Evolutionary conservation across 2,888 invertebrate species (phyloP), one percentile per base, ranked within the genome.

Genomic region (Harmothoe impar): DNA sequence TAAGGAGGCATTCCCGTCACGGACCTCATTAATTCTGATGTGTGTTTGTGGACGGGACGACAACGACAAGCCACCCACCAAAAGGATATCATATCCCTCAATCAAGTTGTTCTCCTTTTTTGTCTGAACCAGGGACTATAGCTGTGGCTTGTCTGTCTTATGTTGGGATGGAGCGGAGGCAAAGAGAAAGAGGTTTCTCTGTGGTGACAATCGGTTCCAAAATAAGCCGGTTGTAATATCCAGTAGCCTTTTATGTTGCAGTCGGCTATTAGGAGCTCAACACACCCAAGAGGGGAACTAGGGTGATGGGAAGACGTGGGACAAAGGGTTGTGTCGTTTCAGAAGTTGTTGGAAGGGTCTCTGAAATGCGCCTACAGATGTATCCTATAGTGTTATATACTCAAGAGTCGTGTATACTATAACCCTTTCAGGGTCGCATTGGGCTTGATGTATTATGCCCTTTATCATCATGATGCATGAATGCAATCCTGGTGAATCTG

Each of bases 21-120:
- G 72, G 29, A 72, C 72, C 25, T 72, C 72, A 25, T 72, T 72
- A 72, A 72, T 72, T 72, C 31, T 0, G 1, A 25, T 72, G 29
- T 72, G 25, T 72, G 72, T 72, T 72, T 72, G 72, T 31, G 72
- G 72, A 72, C 72, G 25, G 29, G n/a, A n/a, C 62, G 20, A 62
- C 62, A n/a, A n/a, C n/a, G 23, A n/a, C 72, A 23, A 72, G 72
- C 72, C 25, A 25, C 72, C 29, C 25, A 72, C 72, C 31, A 72
- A 72, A 62, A 72, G 72, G 72, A 72, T 72, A 72, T 29, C 72
- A 72, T 72, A 72, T 72, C 72, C 31, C 72, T 62, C 72, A 72
- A 72, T 72, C 72, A 72, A 72, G 31, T 72, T 62, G 62, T 62
- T 20, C 72, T 29, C 31, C 31, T 3, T n/a, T 72, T 72, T 31